These are phyloP conservation scores for Antennarius striatus DNA, from an alignment of 2,113 vertebrate species.

Conservation along the genomic window DNA sequence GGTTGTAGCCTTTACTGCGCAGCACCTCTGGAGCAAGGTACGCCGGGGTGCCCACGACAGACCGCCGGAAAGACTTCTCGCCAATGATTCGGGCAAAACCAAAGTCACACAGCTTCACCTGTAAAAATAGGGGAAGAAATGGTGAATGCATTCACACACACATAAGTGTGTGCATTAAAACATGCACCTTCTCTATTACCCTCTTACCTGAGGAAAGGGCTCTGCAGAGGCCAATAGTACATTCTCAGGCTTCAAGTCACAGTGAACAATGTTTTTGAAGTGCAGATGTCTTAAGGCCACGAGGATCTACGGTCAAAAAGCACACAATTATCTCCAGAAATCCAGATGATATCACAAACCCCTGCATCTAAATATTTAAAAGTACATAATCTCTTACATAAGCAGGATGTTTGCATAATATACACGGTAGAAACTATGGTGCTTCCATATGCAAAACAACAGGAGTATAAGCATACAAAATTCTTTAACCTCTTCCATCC, in stretches of 20 bases:
- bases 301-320: conserved; percentile 83
- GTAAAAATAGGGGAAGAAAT: conserved; percentile 3
- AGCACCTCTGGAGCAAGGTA: conserved; percentile 96
- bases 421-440: conserved; percentile 3
- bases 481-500: conserved; percentile 56
- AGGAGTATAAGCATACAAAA: conserved; percentile 40
- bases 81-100: conserved; percentile 98
- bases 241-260: conserved; percentile 98
- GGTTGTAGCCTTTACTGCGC: conserved; percentile 97
- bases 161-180: too few relatives aligned
- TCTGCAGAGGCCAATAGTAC: conserved; percentile 97
- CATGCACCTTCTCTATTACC: neutral
- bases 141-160: neutral
- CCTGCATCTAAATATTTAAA: conserved; percentile 12
- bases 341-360: conserved; percentile 12
- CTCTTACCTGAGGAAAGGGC: conserved; percentile 91
- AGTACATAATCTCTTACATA: neutral
- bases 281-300: conserved; percentile 97
- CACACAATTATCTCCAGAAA: conserved; percentile 11
- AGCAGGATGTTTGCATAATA: conserved; percentile 36
- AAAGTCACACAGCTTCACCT: conserved; percentile 98
- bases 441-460: conserved; percentile 44
- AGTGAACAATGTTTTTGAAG: conserved; percentile 99
- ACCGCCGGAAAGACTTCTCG: conserved; percentile 95
- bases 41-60: conserved; percentile 95